These are phyloP conservation scores for Pseudomyrmex dendroicus DNA, from an alignment of 1,140 invertebrate genomes.

Conservation along the genomic window DNA sequence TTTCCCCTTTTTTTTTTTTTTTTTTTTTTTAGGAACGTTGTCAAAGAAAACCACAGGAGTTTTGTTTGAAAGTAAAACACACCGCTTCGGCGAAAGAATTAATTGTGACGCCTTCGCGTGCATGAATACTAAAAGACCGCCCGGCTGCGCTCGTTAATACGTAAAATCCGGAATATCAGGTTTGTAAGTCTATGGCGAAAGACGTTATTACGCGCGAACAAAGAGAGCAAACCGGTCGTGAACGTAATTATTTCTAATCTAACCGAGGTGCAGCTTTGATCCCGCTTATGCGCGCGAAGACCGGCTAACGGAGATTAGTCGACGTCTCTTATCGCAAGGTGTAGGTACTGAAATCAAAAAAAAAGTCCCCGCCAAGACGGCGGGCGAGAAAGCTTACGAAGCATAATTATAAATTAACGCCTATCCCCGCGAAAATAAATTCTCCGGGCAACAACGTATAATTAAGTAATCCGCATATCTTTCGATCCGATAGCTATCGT, in stretches of 20 bases:
- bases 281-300: conserved; percentile 45
- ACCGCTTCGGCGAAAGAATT: conserved; percentile 33
- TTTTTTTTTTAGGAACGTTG: conserved; percentile 2
- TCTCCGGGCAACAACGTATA: conserved; percentile 61
- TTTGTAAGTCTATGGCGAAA: conserved; percentile 55
- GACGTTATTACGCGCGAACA: conserved; percentile 66
- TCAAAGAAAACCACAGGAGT: not conserved
- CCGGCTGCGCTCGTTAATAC: conserved; percentile 61
- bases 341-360: not conserved
- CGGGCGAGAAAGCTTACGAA: conserved; percentile 60
- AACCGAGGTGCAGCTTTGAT: conserved; percentile 40
- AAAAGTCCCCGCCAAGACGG: conserved; percentile 6
- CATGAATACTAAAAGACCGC: conserved; percentile 61
- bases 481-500: conserved; percentile 28
- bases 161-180: conserved; percentile 69
- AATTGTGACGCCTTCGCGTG: conserved; percentile 55
- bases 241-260: conserved; percentile 70
- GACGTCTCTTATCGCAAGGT: conserved; percentile 51
- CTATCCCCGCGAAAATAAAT: conserved; percentile 64
- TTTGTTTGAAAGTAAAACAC: conserved; percentile 15
- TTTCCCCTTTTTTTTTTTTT: not conserved
- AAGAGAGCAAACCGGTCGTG: conserved; percentile 56
- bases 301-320: conserved; percentile 46
- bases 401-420: conserved; percentile 68
- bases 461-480: conserved; percentile 66